Base-by-base conservation (phyloP, 2,888 invertebrate species). In the Trisateles emortualis region DNA sequence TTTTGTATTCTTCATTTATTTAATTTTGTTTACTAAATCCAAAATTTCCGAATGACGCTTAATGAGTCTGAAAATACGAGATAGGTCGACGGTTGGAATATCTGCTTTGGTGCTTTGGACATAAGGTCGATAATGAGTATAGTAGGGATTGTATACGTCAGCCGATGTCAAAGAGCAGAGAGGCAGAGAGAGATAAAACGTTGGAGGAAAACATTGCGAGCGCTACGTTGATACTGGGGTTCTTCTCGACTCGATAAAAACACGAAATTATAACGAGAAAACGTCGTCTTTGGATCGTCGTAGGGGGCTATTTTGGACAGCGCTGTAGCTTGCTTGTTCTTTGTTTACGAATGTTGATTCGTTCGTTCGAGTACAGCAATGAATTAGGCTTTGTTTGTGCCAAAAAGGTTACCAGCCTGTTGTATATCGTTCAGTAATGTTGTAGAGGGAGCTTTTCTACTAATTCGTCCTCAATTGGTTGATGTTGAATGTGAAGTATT, bases 91-190 rank as follows among this genome's bases (percentile, higher is more conserved):
- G 64, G 61, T 33, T 56, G 63, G 63, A 88, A 67, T 76, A 72
- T 58, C 62, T 56, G 66, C 81, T 76, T 79, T 88, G 80, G 49
- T 1, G 0, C 1, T 10, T 41, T 47, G 1, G 40, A 13, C 41
- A 76, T 87, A 90, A 79, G 83, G 89, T 82, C 73, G 78, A 80
- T 62, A 74, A 78, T 72, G 67, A 64, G 62, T 38, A 33, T 61
- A 64, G 58, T 58, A 60, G 76, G 71, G 78, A 79, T 81, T 81
- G 83, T 72, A 63, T 76, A 79, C 86, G 84, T 88, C 88, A 88
- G 83, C 70, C 79, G 83, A 84, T 90, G 91, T 91, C 91, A 91
- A 88, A 92, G 90, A 92, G 90, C 87, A 87, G 78, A 81, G 80
- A 85, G 78, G 72, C 77, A 78, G 78, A 78, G 80, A 83, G 83